Conservation (phyloP, 2,113 vertebrate species). For the Antidorcas marsupialis region DNA sequence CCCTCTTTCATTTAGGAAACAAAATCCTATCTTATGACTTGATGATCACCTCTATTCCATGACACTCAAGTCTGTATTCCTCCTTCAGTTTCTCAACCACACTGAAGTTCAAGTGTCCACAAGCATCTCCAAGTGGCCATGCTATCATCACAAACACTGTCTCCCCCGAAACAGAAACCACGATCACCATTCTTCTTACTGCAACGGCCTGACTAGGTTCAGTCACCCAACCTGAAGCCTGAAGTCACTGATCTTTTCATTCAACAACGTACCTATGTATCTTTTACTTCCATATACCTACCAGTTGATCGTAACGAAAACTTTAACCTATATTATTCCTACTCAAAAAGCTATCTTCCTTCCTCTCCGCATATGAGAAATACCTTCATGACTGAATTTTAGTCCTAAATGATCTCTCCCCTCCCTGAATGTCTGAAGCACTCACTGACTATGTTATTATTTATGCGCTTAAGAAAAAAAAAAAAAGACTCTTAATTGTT, state of each 20-base stretch:
- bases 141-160: not conserved
- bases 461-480: not conserved
- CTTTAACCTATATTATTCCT: not conserved
- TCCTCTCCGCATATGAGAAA: not conserved
- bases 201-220: not conserved
- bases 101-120: not conserved
- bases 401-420: not conserved
- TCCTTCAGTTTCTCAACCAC: not conserved
- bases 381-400: not conserved
- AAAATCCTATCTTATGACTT: not conserved
- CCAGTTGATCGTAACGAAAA: not conserved
- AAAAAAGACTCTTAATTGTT: not conserved
- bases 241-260: not conserved
- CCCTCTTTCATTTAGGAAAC: not conserved
- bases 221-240: not conserved
- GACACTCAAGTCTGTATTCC: not conserved
- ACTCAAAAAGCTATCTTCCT: not conserved
- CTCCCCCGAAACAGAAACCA: not conserved
- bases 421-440: not conserved
- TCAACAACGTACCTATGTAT: not conserved
- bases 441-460: not conserved
- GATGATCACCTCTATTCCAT: not conserved
- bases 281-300: not conserved
- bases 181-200: rapidly evolving
- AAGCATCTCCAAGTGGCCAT: not conserved